Evolutionary conservation across 2,113 vertebrate genomes (phyloP).

Genomic region (Colius striatus): DNA sequence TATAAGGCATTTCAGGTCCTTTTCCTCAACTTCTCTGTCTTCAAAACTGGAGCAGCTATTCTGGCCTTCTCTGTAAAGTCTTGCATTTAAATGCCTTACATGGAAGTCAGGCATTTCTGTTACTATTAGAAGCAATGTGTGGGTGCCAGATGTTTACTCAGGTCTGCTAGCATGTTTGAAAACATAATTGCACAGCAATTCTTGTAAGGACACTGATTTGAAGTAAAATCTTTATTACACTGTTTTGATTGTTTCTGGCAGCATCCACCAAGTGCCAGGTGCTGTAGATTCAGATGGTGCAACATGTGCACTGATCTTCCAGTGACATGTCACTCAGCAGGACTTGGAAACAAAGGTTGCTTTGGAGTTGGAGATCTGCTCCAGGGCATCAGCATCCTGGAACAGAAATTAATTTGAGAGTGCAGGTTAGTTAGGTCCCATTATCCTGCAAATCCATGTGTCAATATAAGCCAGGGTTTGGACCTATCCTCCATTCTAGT

Average conservation of each 20-base stretch:
- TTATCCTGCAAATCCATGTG: neutral
- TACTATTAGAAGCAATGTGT: neutral
- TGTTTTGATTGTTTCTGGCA: neutral
- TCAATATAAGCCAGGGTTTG: neutral
- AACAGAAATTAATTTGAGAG: neutral
- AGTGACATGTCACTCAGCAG: neutral
- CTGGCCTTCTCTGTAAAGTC: neutral
- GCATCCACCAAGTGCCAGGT: neutral
- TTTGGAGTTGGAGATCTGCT: neutral
- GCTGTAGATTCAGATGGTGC: neutral
- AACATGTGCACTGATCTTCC: neutral
- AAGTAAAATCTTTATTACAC: neutral
- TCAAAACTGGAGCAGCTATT: neutral
- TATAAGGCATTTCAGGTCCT: neutral
- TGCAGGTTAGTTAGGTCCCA: neutral
- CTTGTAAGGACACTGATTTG: neutral
- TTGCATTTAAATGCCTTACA: neutral
- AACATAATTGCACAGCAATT: neutral
- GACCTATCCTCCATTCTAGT: neutral
- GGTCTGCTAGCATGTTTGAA: neutral
- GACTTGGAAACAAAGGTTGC: neutral
- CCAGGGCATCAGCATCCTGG: neutral
- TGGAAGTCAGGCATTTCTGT: neutral
- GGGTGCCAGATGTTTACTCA: neutral
- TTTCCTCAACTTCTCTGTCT: neutral